phyloP scores from a whole-genome alignment of 2,888 invertebrate species.

The Parasteatoda lunata region DNA sequence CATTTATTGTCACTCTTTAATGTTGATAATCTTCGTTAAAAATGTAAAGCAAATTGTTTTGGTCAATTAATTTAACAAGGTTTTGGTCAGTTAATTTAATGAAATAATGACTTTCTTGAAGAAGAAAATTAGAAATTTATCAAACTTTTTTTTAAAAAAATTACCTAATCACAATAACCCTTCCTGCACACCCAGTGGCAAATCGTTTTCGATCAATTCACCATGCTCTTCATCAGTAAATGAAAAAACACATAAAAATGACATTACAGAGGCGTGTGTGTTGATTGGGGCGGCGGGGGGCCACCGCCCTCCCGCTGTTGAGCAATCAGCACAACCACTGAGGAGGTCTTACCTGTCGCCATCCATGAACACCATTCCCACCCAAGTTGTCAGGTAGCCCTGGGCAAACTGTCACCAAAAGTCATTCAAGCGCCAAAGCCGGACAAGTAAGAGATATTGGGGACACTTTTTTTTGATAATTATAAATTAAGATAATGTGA shows the following conservation, averaged over 20 bases:
- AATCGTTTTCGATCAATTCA: constrained; percentile 15
- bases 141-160: too few species aligned
- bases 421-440: constrained; percentile 10
- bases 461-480: constrained; percentile 17
- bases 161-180: neutral
- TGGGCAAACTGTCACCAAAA: constrained; percentile 39
- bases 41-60: too few species aligned
- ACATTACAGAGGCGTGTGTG: constrained; percentile 50
- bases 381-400: constrained; percentile 57
- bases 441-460: constrained; percentile 15
- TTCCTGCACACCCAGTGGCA: constrained; percentile 21
- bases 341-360: constrained; percentile 55
- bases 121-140: too few species aligned
- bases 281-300: constrained; percentile 54
- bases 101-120: too few species aligned
- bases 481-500: too few species aligned
- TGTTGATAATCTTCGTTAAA: too few species aligned
- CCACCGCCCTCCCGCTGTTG: constrained; percentile 54
- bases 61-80: too few species aligned
- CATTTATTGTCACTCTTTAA: too few species aligned
- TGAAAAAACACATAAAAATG: constrained; percentile 38
- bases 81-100: too few species aligned
- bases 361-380: constrained; percentile 39
- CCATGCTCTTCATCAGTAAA: constrained; percentile 40
- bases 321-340: constrained; percentile 51